Percentiles rank a stretch among this genome's conserved stretches.
Conservation (phyloP, 2,888 invertebrate genomes). For the Trachelus iudaicus region DNA sequence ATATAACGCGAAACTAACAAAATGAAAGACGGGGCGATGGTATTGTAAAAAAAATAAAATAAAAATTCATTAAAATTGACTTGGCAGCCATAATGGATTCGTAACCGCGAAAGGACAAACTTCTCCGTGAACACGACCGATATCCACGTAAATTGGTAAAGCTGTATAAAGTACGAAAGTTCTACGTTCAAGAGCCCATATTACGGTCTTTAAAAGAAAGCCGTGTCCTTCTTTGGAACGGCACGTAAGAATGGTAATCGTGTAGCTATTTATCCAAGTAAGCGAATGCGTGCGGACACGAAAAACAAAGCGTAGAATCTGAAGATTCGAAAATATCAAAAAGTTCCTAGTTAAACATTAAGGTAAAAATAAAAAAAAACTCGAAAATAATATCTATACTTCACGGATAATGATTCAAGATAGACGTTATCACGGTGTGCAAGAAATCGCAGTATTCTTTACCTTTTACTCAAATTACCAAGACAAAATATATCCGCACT, state of each 20-base stretch:
- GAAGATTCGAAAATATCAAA: not conserved
- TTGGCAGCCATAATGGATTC: not conserved
- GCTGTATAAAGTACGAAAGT: conserved; percentile 31
- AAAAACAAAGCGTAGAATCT: not conserved
- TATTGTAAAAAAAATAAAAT: not conserved
- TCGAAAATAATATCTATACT: not conserved
- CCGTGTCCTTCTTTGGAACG: not conserved
- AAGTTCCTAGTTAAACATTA: not conserved
- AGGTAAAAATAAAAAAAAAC: not conserved
- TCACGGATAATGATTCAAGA: not conserved
- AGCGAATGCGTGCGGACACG: not conserved
- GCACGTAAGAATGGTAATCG: not conserved
- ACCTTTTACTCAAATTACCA: not conserved
- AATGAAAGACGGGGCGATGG: not conserved
- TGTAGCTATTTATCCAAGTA: not conserved
- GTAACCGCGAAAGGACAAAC: not conserved
- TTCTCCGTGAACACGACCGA: not conserved
- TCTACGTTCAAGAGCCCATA: conserved; percentile 4
- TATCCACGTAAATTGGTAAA: conserved; percentile 23
- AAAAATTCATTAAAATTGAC: not conserved
- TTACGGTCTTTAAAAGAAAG: not conserved
- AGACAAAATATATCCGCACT: not conserved
- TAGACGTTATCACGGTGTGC: not conserved
- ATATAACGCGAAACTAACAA: too few species aligned
- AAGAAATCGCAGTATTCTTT: not conserved